Percentiles rank a stretch among this genome's conserved stretches.
These are phyloP conservation scores for Ctenosaura bakeri DNA, from an alignment of 2,797 vertebrate genomes.

Conservation along the genomic window DNA sequence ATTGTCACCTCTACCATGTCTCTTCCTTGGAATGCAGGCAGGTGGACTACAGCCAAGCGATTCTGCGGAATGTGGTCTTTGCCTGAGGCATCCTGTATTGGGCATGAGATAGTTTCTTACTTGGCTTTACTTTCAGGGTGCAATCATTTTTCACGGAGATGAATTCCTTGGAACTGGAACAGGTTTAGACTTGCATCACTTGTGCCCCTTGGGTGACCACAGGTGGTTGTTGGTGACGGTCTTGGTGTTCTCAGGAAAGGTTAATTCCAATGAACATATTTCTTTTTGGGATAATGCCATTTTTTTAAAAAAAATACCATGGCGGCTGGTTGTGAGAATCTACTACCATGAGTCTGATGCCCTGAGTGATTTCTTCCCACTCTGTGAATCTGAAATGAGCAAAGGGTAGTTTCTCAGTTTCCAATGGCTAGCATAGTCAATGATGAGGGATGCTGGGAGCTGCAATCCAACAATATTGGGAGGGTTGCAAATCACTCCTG, in stretches of 20 bases:
- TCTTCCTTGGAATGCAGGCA: background rate
- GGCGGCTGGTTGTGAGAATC: background rate
- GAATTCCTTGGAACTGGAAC: background rate
- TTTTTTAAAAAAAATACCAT: background rate
- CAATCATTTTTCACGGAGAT: background rate
- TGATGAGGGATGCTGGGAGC: no score
- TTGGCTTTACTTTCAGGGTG: rapidly evolving
- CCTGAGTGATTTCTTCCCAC: background rate
- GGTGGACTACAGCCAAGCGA: background rate
- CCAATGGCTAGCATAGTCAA: no score
- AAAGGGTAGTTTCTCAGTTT: no score
- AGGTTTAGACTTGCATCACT: rapidly evolving
- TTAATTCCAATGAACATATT: background rate
- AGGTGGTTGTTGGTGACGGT: rapidly evolving
- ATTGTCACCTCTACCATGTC: no score
- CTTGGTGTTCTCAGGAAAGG: background rate
- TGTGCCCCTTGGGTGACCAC: rapidly evolving
- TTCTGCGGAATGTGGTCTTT: background rate
- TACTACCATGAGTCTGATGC: background rate
- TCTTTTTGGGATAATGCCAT: background rate
- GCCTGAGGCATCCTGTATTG: background rate
- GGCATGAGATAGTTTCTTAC: background rate
- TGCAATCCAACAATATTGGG: no score
- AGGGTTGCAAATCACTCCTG: no score
- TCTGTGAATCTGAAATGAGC: background rate